Evolutionary conservation across 2,888 invertebrate species (phyloP).

Genomic region (Sylvicola fuscatus): DNA sequence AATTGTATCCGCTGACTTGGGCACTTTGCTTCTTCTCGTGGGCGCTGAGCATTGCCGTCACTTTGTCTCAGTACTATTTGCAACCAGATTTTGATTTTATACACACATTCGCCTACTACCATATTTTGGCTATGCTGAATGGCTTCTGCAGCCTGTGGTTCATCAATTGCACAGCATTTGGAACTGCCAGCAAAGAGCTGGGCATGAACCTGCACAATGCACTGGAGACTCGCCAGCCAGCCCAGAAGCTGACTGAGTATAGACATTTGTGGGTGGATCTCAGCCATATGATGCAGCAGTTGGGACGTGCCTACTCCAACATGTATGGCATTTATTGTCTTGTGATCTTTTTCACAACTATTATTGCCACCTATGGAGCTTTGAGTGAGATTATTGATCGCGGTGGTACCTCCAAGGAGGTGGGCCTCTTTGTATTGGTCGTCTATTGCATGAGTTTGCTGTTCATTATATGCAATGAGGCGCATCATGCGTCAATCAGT

Average conservation of each 20-base stretch:
- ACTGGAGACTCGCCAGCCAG: slow-evolving; percentile 38
- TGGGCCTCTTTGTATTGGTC: slow-evolving; percentile 47
- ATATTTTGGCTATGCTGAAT: slow-evolving; percentile 53
- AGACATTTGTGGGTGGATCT: slow-evolving; percentile 50
- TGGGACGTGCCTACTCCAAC: slow-evolving; percentile 52
- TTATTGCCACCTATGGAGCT: slow-evolving; percentile 48
- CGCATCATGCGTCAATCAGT: slow-evolving; percentile 42
- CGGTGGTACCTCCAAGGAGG: slow-evolving; percentile 48
- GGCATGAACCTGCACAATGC: slow-evolving; percentile 40
- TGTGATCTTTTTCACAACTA: slow-evolving; percentile 51
- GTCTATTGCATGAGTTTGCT: slow-evolving; percentile 49
- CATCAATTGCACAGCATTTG: slow-evolving; percentile 42
- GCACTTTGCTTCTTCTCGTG: slow-evolving; percentile 43
- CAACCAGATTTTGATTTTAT: slow-evolving; percentile 50
- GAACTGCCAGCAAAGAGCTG: slow-evolving; percentile 41
- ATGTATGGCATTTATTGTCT: slow-evolving; percentile 59
- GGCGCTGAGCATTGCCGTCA: slow-evolving; percentile 39
- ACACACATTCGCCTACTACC: slow-evolving; percentile 54
- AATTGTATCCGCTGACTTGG: slow-evolving; percentile 40
- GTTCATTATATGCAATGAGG: slow-evolving; percentile 53
- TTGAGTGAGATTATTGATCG: slow-evolving; percentile 50
- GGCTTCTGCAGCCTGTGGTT: slow-evolving; percentile 51
- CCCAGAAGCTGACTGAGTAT: slow-evolving; percentile 41
- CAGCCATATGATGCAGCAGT: slow-evolving; percentile 59
- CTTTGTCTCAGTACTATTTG: slow-evolving; percentile 45